Conservation (phyloP, 2,888 invertebrate species). For the Aphidius colemani region DNA sequence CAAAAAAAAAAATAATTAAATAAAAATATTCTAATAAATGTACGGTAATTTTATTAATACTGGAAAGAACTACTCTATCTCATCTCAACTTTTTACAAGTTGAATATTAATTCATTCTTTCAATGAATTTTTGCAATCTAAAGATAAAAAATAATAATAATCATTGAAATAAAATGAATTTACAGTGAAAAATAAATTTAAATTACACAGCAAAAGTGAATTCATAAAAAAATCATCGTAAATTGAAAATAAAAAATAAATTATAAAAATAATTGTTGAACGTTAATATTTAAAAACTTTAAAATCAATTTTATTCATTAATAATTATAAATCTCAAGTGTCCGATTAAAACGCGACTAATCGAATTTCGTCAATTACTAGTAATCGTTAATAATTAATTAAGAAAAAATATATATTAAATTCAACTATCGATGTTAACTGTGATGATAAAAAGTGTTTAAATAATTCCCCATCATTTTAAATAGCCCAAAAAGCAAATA, state of each 20-base stretch:
- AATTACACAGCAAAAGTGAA: neutral
- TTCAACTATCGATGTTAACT: slow-evolving; percentile 43
- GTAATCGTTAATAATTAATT: slow-evolving; percentile 23
- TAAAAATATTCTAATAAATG: no score
- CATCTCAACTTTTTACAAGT: no score
- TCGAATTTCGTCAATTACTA: slow-evolving; percentile 54
- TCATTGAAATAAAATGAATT: no score
- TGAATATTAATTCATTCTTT: no score
- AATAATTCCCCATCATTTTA: slow-evolving; percentile 9
- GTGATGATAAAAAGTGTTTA: slow-evolving; percentile 21
- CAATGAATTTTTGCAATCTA: no score
- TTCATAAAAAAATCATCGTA: neutral
- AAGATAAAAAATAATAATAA: no score
- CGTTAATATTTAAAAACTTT: no score
- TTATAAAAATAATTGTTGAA: no score
- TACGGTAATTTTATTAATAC: no score
- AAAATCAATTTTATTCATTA: neutral
- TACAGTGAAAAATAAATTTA: no score
- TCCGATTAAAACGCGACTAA: slow-evolving; percentile 38
- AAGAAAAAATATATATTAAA: slow-evolving; percentile 28
- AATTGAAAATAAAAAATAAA: neutral
- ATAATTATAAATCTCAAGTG: neutral
- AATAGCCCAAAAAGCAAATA: slow-evolving; percentile 4
- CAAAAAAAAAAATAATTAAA: no score
- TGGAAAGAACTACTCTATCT: no score